Base-by-base conservation (phyloP, 2,888 invertebrate species). In the Phortica okadai region DNA sequence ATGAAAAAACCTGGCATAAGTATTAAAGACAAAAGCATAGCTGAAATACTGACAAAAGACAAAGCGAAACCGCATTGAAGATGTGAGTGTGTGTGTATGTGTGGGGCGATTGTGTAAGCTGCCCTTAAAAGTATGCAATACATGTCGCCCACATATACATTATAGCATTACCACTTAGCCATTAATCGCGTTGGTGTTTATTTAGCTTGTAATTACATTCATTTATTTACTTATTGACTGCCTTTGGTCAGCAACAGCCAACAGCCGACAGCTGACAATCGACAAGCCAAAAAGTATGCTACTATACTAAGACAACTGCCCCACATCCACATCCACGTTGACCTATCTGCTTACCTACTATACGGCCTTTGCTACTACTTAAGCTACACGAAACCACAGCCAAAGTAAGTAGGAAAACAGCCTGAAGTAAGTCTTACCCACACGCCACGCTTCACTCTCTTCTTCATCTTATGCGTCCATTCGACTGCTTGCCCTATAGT, bases 201-300 rank as follows among this genome's bases (percentile, higher is more conserved):
- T 89, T 89, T 89, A 85, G 84, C 85, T 87, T 89, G 89, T 90
- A 90, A 90, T 90, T 90, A 89, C 88, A 84, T 87, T 84, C 87
- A 86, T 90, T 90, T 89, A 89, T 90, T 90, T 88, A 88, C 90
- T 90, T 89, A 90, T 90, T 90, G 90, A 90, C 89, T 88, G 87
- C 82, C 80, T 84, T 72, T 73, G 67, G 50, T 67, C 73, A 50
- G 59, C 33, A 11, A 11, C 54, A n/a, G n/a, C n/a, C n/a, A n/a
- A n/a, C n/a, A 50, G 56, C 41, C 70, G 11, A n/a, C 67, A 5
- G 10, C n/a, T 21, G 33, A 11, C 44, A 14, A 41, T 10, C 10
- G 41, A 14, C 21, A 56, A 16, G 44, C 74, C 75, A 6, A 59
- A 44, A 56, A 77, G 76, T 80, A 84, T 86, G 84, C 84, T 86